Base-by-base conservation (phyloP, 2,797 vertebrate genomes). In the Danio aesculapii region DNA sequence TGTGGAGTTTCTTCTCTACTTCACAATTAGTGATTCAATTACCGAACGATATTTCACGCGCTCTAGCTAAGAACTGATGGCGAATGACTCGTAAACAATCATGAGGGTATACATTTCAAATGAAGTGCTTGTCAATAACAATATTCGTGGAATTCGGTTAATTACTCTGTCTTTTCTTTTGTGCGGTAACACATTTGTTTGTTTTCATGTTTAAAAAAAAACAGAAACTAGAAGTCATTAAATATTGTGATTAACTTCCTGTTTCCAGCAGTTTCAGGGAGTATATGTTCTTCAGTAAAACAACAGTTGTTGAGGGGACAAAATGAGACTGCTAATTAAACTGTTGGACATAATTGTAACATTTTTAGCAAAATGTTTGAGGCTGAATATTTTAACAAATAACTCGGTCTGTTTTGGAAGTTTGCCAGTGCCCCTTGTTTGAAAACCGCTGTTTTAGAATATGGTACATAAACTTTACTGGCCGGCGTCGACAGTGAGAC, bases 391-490 rank as follows among this genome's bases (percentile, higher is more conserved):
- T 30, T 67, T 10, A 43, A n/a, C 30, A 30, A 30, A 14, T 3
- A 49, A 67, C 30, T 16, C 47, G 10, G 30, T 30, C 30, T 30
- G 1, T 30, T 30, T 63, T 63, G 61, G 39, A 63, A 9, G 39
- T 44, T 41, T 44, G 61, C 61, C 39, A 14, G n/a, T 7, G 61
- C 61, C 61, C 41, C 39, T 39, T 63, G 39, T 8, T 63, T 63
- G 61, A 63, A 14, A 43, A 63, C 61, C 14, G 43, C 41, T 44
- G 61, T 43, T 63, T 63, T 63, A 63, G 61, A 63, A 41, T 44
- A 63, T 63, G 61, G 41, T 44, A 17, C 39, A 43, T 63, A 63
- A 63, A 63, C 61, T 63, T 63, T 63, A 63, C 41, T 44, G 61
- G 8, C 41, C 41, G 61, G 44, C 61, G 44, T 44, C 44, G 61